phyloP scores from a whole-genome alignment of 2,113 vertebrate species.

The Sprattus sprattus region DNA sequence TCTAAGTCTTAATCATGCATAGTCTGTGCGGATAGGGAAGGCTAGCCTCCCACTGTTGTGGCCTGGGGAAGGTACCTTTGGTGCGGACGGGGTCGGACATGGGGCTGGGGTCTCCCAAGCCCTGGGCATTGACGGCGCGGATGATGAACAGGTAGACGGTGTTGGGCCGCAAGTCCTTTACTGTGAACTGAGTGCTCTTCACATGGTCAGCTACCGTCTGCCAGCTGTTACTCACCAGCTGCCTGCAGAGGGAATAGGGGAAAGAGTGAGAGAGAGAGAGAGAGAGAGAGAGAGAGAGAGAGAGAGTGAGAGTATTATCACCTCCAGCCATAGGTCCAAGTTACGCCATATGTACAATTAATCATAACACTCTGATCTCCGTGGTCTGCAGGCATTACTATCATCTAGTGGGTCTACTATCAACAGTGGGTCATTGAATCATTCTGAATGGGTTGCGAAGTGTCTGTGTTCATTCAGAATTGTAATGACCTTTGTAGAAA shows the following conservation, averaged over 20 bases:
- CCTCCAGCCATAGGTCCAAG: too few species aligned
- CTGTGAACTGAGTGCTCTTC: conserved; percentile 85
- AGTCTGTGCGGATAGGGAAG: background rate
- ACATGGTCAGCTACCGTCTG: conserved; percentile 95
- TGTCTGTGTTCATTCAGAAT: too few species aligned
- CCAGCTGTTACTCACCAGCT: conserved; percentile 98
- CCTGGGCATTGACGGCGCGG: conserved; percentile 90
- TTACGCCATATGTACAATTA: too few species aligned
- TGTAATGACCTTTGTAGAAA: too few species aligned
- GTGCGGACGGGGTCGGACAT: conserved; percentile 96
- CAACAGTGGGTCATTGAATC: too few species aligned
- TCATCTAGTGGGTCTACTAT: too few species aligned
- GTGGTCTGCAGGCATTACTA: too few species aligned
- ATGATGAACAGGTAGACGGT: conserved; percentile 99
- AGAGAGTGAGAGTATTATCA: too few species aligned
- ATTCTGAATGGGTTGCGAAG: too few species aligned
- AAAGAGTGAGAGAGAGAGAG: background rate
- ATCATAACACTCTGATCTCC: background rate
- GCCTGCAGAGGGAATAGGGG: conserved; percentile 65
- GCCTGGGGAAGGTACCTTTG: conserved; percentile 79
- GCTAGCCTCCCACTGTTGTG: background rate
- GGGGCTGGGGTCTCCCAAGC: conserved; percentile 94
- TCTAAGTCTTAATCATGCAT: background rate
- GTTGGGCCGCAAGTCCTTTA: conserved; percentile 90
- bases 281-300: too few species aligned